phyloP scores from a whole-genome alignment of 2,797 vertebrate genomes.

The Kryptopterus vitreolus region DNA sequence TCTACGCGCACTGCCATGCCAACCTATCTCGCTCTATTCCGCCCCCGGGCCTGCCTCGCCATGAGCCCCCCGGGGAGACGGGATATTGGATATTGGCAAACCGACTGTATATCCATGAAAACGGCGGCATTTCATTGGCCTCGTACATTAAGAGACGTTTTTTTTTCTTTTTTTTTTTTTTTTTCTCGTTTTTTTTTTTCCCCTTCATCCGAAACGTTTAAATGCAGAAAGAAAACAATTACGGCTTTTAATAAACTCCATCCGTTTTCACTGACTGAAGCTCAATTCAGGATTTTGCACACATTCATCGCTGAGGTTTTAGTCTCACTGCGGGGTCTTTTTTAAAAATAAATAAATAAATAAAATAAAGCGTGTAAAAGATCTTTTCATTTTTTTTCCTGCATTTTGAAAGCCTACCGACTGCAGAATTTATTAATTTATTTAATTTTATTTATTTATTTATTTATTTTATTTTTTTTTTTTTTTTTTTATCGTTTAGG shows the following conservation, averaged over 20 bases:
- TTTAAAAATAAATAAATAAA: no score
- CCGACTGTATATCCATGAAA: conserved; percentile 35
- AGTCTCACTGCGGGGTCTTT: no score
- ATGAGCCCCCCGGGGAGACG: conserved; percentile 38
- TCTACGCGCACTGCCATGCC: conserved; percentile 49
- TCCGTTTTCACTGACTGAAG: neutral
- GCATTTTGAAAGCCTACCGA: no score
- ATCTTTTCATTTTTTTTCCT: no score
- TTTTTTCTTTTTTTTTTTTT: neutral
- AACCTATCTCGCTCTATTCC: conserved; percentile 49
- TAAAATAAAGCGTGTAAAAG: no score
- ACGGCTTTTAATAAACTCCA: neutral
- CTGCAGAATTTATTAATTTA: no score
- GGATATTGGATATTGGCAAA: conserved; percentile 46
- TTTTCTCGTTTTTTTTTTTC: no score
- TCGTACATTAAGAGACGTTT: neutral
- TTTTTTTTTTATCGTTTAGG: no score
- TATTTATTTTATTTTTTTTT: no score
- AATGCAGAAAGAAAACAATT: neutral
- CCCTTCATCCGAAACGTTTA: neutral
- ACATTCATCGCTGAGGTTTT: neutral
- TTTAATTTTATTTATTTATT: no score
- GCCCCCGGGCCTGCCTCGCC: conserved; percentile 47
- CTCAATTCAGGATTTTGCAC: neutral
- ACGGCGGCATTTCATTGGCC: conserved; percentile 15